Base-by-base conservation (phyloP, 1,140 invertebrate species). In the Papilio dardanus region DNA sequence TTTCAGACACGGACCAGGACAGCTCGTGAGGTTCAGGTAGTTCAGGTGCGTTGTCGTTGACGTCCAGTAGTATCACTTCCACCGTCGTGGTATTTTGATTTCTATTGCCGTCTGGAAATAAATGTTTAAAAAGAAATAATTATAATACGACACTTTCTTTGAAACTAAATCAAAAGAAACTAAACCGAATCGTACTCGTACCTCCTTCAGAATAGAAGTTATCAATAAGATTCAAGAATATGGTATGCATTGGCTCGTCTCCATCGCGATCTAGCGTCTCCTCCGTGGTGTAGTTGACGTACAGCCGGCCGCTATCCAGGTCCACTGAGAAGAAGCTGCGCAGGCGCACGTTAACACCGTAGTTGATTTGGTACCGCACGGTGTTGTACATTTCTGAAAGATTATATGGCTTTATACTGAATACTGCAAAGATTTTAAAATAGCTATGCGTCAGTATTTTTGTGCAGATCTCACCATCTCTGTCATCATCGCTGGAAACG, bases 1-100 rank as follows among this genome's bases (percentile, higher is more conserved):
- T 88, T 83, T 95, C 94, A 14, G 82, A 92, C 7, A 94, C 80
- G n/a, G 71, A 75, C 84, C 88, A 93, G 0, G 77, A 75, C 0
- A 86, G 81, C 5, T 85, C 75, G 1, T 79, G 37, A 0, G 83
- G 82, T 1, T 81, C 62, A 0, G 93, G 94, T 74, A 94, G 77
- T 66, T 91, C 85, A 0, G 95, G 95, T 4, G 92, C 90, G 77
- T 95, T 94, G 81, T 95, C 94, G 81, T 95, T 95, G 3, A 95
- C 91, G 77, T 95, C 95, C 62, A 92, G 76, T 35, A 95, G 80
- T 3, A 93, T 83, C 0, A 95, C 89, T 3, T 86, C 84, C 6
- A 94, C 83, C 37, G 84, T 82, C 2, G 80, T 81, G 2, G 79
- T 77, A 21, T 83, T 83, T 74, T 84, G 84, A 71, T 92, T 92